Percentiles rank a stretch among this genome's conserved stretches.
Evolutionary conservation across 2,888 invertebrate species (phyloP).

Genomic region (Harpalus rufipes): DNA sequence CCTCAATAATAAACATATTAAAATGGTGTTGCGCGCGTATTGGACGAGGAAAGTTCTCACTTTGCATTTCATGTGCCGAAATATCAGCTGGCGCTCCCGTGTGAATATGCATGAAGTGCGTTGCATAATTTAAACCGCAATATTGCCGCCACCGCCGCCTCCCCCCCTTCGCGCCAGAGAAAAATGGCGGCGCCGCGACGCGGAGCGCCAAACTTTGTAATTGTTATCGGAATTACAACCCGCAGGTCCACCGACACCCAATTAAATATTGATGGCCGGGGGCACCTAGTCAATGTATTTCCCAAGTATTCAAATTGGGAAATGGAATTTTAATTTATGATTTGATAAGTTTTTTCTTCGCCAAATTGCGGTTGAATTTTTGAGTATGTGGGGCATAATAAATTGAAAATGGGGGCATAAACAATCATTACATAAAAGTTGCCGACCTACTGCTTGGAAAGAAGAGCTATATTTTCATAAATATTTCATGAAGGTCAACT

Average conservation of each 20-base stretch:
- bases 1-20: neutral
- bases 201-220: conserved; percentile 66
- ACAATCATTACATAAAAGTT: neutral
- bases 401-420: neutral
- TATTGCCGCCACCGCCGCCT: conserved; percentile 47
- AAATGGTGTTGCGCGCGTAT: neutral
- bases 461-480: neutral
- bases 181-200: conserved; percentile 64
- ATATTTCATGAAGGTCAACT: neutral
- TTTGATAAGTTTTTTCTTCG: conserved; percentile 34
- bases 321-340: conserved; percentile 60
- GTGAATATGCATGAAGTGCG: conserved; percentile 66
- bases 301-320: conserved; percentile 58
- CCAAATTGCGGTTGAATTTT: conserved; percentile 36
- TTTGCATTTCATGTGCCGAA: conserved; percentile 34
- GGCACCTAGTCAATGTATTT: conserved; percentile 55
- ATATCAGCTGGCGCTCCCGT: conserved; percentile 55
- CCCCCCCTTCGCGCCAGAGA: conserved; percentile 30
- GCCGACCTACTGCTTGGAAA: neutral
- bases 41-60: neutral
- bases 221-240: conserved; percentile 67
- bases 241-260: conserved; percentile 48
- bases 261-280: conserved; percentile 64
- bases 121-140: conserved; percentile 65
- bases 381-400: neutral